Base-by-base conservation (phyloP, 2,797 vertebrate species). In the Myotis vivesi region DNA sequence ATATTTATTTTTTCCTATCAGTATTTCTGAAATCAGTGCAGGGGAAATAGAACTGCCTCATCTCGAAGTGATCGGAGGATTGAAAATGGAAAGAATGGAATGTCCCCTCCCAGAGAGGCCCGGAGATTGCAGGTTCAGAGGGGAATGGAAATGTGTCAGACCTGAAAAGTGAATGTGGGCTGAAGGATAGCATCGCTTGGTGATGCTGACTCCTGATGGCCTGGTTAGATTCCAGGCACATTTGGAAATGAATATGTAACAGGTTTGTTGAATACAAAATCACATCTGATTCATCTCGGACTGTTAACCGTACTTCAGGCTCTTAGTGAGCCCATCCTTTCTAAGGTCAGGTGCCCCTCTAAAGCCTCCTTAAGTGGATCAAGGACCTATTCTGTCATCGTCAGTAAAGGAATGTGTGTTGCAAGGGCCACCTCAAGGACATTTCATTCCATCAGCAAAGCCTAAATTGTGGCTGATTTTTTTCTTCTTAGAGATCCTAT, bases 171-270 rank as follows among this genome's bases (percentile, higher is more conserved):
- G 95, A 84, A 44, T 8, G 0, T 3, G 5, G 89, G 82, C 77
- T 93, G 90, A 97, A 64, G 53, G 79, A 94, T 94, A 62, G 93
- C 79, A 62, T 19, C 6, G 11, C 94, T 33, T 12, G 90, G 66
- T 51, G 71, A 20, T 23, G 86, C 96, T 93, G 96, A 86, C 94
- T 94, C 91, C 86, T 82, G 93, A 93, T 80, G 96, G 93, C 86
- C 95, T 22, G 57, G 55, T 96, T 87, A 89, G 92, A 97, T 96
- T 95, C 95, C 96, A 89, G 96, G 96, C 97, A 94, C 95, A 95
- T 96, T 95, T 91, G 96, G 90, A 92, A 91, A 97, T 96, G 95
- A 96, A 96, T 96, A 96, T 96, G 94, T 92, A 97, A 91, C 88
- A 89, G 96, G 81, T 94, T 88, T 91, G 75, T 92, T 95, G 96